phyloP scores from a whole-genome alignment of 1,140 invertebrate species.

The Rhopalosiphum padi region DNA sequence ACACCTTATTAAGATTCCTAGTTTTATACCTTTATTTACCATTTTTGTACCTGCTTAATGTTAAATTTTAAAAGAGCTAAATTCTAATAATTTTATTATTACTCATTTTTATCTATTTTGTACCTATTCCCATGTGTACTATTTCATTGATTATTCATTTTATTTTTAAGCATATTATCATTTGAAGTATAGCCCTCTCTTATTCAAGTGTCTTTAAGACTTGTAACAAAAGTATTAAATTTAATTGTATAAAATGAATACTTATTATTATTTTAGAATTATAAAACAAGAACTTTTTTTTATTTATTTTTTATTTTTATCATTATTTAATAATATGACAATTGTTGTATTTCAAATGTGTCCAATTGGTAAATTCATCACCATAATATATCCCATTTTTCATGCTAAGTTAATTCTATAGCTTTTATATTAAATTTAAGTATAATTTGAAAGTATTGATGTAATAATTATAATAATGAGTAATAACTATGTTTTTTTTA shows the following conservation, averaged over 20 bases:
- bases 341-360: conserved; percentile 23
- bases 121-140: neutral
- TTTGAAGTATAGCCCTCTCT: conserved; percentile 29
- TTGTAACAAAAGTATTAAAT: conserved; percentile 21
- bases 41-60: conserved; percentile 37
- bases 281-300: neutral
- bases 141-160: neutral
- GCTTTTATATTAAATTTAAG: neutral
- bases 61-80: conserved; percentile 5
- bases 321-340: neutral
- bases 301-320: conserved; percentile 10
- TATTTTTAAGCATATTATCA: neutral
- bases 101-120: neutral
- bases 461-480: neutral
- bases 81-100: neutral
- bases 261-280: conserved; percentile 6
- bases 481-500: neutral
- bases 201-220: neutral
- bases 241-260: neutral
- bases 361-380: neutral
- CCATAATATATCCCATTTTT: neutral
- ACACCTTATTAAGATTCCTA: neutral
- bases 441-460: neutral
- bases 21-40: conserved; percentile 24
- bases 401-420: neutral